Evolutionary conservation across 2,888 invertebrate genomes (phyloP).

Genomic region (Callyntrura guangdongensis): DNA sequence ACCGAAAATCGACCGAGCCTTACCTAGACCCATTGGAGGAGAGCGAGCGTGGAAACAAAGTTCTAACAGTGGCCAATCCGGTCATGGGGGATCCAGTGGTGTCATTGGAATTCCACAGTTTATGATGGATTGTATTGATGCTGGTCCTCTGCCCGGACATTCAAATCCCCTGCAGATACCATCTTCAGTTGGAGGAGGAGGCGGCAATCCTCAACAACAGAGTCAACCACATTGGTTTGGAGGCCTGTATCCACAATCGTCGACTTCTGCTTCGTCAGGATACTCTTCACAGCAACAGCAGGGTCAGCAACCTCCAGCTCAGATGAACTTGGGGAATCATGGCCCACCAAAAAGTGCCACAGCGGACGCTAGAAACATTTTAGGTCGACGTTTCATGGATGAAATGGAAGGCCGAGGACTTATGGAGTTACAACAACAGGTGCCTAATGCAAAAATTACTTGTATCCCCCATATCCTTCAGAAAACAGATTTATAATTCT

Average conservation of each 20-base stretch:
- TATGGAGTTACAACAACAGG: conserved; percentile 77
- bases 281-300: conserved; percentile 45
- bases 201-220: conserved; percentile 74
- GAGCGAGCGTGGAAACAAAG: conserved; percentile 80
- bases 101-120: conserved; percentile 45
- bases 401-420: conserved; percentile 79
- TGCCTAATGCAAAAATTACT: conserved; percentile 18
- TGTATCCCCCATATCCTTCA: neutral
- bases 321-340: conserved; percentile 64
- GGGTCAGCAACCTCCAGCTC: conserved; percentile 67
- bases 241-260: conserved; percentile 66
- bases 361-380: conserved; percentile 79
- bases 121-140: conserved; percentile 71
- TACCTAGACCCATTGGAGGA: conserved; percentile 84
- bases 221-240: conserved; percentile 70
- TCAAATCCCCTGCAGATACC: conserved; percentile 59
- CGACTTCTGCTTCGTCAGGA: conserved; percentile 37
- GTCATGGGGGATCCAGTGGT: conserved; percentile 65
- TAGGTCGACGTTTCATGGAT: conserved; percentile 83
- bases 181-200: conserved; percentile 54
- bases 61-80: conserved; percentile 66
- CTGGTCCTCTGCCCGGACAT: conserved; percentile 46
- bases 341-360: conserved; percentile 71
- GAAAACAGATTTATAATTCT: conserved; percentile 25
- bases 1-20: conserved; percentile 79